Percentiles rank a stretch among this genome's conserved stretches.
Conservation (phyloP, 2,113 vertebrate species). For the Tragelaphus scriptus region DNA sequence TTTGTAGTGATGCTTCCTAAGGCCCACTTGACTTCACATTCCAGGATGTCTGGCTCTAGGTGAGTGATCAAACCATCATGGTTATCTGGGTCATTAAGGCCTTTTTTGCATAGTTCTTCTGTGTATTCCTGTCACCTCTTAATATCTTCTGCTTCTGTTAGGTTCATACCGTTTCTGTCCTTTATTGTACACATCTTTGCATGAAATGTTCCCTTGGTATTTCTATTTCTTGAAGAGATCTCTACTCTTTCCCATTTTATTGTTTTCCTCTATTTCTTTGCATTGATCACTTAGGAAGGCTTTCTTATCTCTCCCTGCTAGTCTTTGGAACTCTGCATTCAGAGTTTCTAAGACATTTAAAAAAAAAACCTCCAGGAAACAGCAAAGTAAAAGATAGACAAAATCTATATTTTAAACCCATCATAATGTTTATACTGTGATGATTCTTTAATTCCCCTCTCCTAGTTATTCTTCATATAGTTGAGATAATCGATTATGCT, state of each 20-base stretch:
- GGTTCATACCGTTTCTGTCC: not conserved
- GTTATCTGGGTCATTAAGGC: not conserved
- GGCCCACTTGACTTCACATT: not conserved
- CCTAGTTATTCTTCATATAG: not conserved
- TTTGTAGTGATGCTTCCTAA: not conserved
- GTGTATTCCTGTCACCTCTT: not conserved
- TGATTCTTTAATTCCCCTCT: not conserved
- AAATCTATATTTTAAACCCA: slow-evolving; percentile 10
- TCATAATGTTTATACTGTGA: not conserved
- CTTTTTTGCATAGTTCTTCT: not conserved
- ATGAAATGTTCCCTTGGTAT: not conserved
- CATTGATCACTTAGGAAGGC: not conserved
- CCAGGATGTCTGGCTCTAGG: not conserved
- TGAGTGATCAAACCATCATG: not conserved
- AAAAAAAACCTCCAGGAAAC: not conserved
- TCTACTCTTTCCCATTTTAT: not conserved
- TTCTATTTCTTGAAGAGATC: not conserved
- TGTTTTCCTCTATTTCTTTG: not conserved
- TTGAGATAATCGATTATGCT: not conserved
- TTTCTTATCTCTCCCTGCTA: not conserved
- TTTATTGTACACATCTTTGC: not conserved
- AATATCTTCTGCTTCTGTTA: not conserved
- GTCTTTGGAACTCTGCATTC: not conserved
- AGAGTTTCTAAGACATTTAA: not conserved
- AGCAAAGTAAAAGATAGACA: not conserved